Evolutionary conservation across 2,113 vertebrate genomes (phyloP).

Genomic region (Ictalurus furcatus): DNA sequence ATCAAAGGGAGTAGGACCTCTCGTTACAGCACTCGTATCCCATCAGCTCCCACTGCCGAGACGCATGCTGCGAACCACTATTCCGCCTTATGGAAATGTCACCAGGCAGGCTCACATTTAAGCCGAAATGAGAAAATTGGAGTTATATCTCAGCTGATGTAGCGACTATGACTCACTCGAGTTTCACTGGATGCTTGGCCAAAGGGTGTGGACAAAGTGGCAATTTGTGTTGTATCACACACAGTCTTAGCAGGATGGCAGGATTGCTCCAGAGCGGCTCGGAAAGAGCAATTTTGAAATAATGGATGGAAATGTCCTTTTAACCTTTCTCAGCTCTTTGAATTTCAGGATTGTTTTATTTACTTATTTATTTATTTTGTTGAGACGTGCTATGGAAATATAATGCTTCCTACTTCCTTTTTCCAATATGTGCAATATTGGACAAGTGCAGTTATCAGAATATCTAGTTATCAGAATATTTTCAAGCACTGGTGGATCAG

Average conservation of each 20-base stretch:
- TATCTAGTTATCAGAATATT: neutral
- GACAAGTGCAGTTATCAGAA: neutral
- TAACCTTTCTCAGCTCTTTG: constrained; percentile 25
- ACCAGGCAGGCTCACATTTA: constrained; percentile 39
- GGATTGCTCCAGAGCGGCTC: neutral
- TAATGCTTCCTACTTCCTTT: constrained; percentile 3
- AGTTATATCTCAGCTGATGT: constrained; percentile 42
- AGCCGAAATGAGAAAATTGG: constrained; percentile 34
- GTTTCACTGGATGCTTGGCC: constrained; percentile 10
- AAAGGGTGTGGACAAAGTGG: constrained; percentile 27
- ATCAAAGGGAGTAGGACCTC: constrained; percentile 37
- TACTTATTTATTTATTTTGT: neutral
- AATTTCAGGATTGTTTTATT: neutral
- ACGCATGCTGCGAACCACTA: constrained; percentile 31
- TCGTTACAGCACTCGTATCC: constrained; percentile 37
- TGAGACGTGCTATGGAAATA: neutral
- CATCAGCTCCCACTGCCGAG: constrained; percentile 42
- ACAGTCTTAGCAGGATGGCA: neutral
- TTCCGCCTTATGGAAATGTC: constrained; percentile 45
- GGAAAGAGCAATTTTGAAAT: constrained; percentile 28
- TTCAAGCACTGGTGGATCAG: neutral
- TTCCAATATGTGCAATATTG: neutral
- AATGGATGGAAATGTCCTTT: constrained; percentile 26
- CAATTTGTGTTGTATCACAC: constrained; percentile 23
- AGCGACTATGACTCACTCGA: neutral